These are phyloP conservation scores for Chelonia mydas DNA, from an alignment of 2,797 vertebrate genomes.

Conservation along the genomic window DNA sequence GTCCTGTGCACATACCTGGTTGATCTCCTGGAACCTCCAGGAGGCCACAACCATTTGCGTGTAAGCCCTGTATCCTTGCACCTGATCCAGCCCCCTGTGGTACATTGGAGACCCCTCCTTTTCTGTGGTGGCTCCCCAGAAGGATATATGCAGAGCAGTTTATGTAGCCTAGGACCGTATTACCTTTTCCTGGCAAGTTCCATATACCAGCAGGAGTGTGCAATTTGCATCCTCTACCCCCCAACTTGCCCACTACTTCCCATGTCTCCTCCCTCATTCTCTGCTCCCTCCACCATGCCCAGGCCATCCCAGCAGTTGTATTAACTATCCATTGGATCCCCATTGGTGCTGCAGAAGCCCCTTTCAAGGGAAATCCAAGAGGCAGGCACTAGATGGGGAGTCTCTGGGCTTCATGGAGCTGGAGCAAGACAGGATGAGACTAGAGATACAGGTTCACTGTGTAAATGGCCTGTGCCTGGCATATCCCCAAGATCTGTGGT, in stretches of 20 bases:
- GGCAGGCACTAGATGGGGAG: background rate
- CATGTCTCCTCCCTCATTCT: background rate
- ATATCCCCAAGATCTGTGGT: background rate
- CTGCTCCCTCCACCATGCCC: background rate
- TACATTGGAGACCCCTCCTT: background rate
- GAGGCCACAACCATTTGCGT: background rate
- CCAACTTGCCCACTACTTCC: background rate
- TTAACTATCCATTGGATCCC: background rate
- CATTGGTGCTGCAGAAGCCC: background rate
- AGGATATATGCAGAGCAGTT: background rate
- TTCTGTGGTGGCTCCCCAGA: background rate
- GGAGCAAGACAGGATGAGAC: background rate
- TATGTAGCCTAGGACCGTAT: background rate
- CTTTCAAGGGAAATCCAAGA: background rate
- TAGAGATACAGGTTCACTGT: background rate
- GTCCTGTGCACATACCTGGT: background rate
- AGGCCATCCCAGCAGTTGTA: background rate
- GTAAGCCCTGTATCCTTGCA: background rate
- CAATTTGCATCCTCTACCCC: background rate
- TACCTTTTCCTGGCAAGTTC: background rate
- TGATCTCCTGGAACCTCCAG: background rate
- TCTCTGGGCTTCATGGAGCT: background rate
- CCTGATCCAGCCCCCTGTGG: rapidly evolving
- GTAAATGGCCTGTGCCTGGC: background rate
- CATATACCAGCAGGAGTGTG: background rate